These are phyloP conservation scores for Brassicogethes aeneus DNA, from an alignment of 2,888 invertebrate genomes.

Conservation along the genomic window DNA sequence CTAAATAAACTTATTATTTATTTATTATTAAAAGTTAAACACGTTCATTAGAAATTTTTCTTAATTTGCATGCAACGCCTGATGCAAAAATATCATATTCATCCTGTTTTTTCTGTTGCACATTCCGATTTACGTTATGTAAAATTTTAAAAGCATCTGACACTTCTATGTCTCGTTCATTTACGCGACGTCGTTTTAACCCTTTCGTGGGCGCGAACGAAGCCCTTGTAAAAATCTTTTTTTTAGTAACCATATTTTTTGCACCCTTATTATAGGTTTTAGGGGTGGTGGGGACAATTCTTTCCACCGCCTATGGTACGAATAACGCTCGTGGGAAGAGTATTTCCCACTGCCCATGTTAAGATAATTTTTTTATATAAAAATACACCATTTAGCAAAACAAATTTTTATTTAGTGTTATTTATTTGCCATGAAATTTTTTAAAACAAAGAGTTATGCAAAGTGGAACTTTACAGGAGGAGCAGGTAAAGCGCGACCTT, in stretches of 20 bases:
- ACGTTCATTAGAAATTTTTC: too few relatives aligned
- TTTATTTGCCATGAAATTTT: constrained; percentile 6
- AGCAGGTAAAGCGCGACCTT: constrained; percentile 5
- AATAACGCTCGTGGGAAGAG: too few relatives aligned
- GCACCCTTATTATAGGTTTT: background rate
- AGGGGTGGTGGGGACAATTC: background rate
- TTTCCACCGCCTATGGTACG: background rate
- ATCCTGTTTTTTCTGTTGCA: too few relatives aligned
- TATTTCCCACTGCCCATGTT: background rate
- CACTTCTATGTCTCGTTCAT: too few relatives aligned
- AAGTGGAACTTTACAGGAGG: constrained; percentile 5
- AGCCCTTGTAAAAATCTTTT: background rate
- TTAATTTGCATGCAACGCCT: too few relatives aligned
- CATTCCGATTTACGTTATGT: too few relatives aligned
- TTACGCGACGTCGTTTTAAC: too few relatives aligned
- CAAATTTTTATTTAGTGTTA: background rate
- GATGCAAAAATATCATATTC: too few relatives aligned
- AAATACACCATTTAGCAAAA: too few relatives aligned
- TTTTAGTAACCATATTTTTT: background rate
- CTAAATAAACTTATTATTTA: too few relatives aligned
- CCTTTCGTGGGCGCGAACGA: constrained; percentile 1
- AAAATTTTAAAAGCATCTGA: too few relatives aligned
- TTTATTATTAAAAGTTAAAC: too few relatives aligned
- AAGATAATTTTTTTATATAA: background rate
- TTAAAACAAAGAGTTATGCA: constrained; percentile 8